These are phyloP conservation scores for Vulpes lagopus DNA, from an alignment of 2,113 vertebrate genomes.

Conservation along the genomic window DNA sequence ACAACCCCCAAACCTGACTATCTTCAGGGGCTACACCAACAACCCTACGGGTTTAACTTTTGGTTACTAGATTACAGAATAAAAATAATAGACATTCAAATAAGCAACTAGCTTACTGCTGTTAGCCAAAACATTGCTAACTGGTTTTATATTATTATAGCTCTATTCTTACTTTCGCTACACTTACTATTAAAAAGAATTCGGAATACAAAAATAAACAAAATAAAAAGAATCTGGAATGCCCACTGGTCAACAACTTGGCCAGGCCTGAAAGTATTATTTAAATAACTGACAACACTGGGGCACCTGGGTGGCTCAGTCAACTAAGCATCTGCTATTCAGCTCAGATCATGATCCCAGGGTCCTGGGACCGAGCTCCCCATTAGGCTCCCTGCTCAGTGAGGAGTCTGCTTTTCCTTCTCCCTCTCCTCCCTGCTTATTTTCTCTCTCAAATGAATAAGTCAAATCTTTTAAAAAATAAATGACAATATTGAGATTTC, in stretches of 20 bases:
- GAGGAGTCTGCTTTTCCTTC: too few relatives aligned
- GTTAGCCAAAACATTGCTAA: neutral
- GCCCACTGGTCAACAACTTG: neutral
- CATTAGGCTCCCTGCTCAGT: too few relatives aligned
- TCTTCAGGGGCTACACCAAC: neutral
- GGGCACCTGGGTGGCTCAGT: too few relatives aligned
- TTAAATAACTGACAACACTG: neutral
- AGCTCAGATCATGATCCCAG: too few relatives aligned
- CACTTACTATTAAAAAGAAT: neutral
- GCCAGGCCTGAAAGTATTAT: too few relatives aligned
- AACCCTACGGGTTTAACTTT: neutral
- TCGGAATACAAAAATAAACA: too few relatives aligned
- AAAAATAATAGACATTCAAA: neutral
- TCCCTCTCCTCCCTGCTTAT: too few relatives aligned
- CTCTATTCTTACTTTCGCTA: neutral
- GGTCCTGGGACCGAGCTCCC: too few relatives aligned
- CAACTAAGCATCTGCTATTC: too few relatives aligned
- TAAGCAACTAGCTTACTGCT: neutral
- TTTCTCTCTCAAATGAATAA: too few relatives aligned
- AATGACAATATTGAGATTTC: too few relatives aligned
- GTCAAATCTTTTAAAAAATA: too few relatives aligned
- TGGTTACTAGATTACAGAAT: neutral
- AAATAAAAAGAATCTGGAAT: neutral
- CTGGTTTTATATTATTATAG: neutral
- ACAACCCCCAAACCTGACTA: neutral